Base-by-base conservation (phyloP, 2,113 vertebrate genomes). In the Sinocyclocheilus anshuiensis region DNA sequence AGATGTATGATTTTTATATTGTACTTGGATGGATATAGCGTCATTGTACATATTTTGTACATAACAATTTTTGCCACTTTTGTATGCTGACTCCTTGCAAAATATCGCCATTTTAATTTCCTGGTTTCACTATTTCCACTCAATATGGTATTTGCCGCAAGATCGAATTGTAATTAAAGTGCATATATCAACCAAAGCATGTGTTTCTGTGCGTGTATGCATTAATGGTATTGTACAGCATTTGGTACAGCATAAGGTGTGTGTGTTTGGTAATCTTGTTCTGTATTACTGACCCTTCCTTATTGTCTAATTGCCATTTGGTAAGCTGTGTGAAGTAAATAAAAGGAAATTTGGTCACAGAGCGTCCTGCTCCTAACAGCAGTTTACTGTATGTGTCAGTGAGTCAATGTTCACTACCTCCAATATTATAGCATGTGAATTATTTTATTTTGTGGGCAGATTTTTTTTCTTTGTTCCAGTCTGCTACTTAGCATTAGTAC, bases 31-130 rank as follows among this genome's bases (percentile, higher is more conserved):
- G 94, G 94, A 94, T 94, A 93, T 93, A 91, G 79, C 86, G 39
- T 87, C 90, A 87, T 91, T 95, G 94, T 95, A 95, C 88, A 94
- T 94, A 92, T 92, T 89, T 88, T 96, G 95, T 96, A 95, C 89
- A 95, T 95, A 95, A 92, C 87, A 90, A 89, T 90, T 78, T 85
- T 85, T 78, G 88, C 69, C 77, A 59, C 89, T 86, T 86, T 95
- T 95, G 90, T 95, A 94, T 90, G 87, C 90, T 90, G 88, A 81
- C 92, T 93, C 84, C 88, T 93, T 90, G 91, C 89, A 87, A 90
- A 92, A 88, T 89, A 88, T 91, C 77, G 76, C 86, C 90, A 85
- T 93, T 92, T 92, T 91, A 81, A 89, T 24, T 69, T 48, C 10
- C 33, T 50, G 20, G 65, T 91, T 92, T 87, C 89, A 77, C 67